These are phyloP conservation scores for Gallinago jamesoni DNA, from an alignment of 2,113 vertebrate species.

Conservation along the genomic window DNA sequence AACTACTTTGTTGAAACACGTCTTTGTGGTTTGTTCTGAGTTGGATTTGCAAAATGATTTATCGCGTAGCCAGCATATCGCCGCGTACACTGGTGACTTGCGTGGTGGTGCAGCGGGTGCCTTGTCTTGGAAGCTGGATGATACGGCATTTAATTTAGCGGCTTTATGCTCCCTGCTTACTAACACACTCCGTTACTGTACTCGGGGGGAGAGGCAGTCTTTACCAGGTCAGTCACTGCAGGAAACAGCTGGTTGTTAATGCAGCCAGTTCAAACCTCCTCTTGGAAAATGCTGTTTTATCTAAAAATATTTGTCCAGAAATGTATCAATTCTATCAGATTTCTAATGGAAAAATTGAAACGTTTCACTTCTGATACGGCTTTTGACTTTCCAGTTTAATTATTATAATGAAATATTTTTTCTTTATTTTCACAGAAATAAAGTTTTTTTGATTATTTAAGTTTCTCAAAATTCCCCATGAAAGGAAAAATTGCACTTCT, in stretches of 20 bases:
- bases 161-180: neutral
- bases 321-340: neutral
- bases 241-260: neutral
- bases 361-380: neutral
- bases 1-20: neutral
- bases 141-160: neutral
- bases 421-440: neutral
- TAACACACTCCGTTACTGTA: neutral
- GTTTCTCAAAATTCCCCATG: neutral
- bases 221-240: neutral
- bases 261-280: neutral
- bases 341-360: neutral
- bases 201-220: neutral
- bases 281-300: neutral
- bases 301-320: neutral
- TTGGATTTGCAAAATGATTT: neutral
- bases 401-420: neutral
- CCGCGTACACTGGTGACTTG: neutral
- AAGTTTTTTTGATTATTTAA: neutral
- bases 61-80: fast-evolving
- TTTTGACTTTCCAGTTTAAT: neutral
- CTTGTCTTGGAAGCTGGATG: neutral
- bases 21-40: neutral
- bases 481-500: neutral
- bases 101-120: fast-evolving